Conservation (phyloP, 2,888 invertebrate species). For the Chrysodeixis includens region DNA sequence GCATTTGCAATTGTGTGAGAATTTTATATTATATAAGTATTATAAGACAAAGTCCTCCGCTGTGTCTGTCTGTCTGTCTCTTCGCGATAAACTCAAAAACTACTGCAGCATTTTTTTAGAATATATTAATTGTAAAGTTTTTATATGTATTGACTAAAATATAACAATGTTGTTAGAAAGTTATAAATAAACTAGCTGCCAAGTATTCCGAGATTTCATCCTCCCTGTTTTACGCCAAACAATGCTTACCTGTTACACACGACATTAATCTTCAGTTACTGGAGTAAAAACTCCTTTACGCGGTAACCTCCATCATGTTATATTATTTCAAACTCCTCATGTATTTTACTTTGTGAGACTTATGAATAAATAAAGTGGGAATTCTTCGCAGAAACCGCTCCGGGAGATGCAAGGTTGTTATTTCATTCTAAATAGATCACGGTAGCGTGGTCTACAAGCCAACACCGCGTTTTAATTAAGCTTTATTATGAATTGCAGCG, state of each 20-base stretch:
- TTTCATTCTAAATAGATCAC: conserved; percentile 60
- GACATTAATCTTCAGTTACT: conserved; percentile 28
- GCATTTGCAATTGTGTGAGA: too few species aligned
- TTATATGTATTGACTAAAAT: too few species aligned
- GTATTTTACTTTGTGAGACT: conserved; percentile 43
- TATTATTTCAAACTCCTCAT: conserved; percentile 33
- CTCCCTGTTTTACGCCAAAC: not conserved
- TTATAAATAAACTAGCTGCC: not conserved
- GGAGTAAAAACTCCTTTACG: conserved; percentile 16
- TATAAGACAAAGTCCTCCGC: too few species aligned
- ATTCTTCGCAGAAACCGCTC: conserved; percentile 43
- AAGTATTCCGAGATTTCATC: not conserved
- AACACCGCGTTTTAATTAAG: conserved; percentile 57
- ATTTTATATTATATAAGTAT: too few species aligned
- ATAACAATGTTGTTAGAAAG: too few species aligned
- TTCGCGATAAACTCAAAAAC: too few species aligned
- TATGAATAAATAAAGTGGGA: conserved; percentile 57
- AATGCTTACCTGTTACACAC: conserved; percentile 10
- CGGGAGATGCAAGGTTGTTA: conserved; percentile 49
- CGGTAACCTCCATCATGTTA: conserved; percentile 13
- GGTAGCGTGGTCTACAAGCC: conserved; percentile 37
- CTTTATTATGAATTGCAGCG: conserved; percentile 43
- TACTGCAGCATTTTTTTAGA: too few species aligned
- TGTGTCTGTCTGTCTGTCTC: too few species aligned
- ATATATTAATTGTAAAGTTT: too few species aligned